A percentile compares a stretch with the other conserved stretches of the same genome.
phyloP scores from a whole-genome alignment of 2,888 invertebrate species.

The Mellilla xanthometata region DNA sequence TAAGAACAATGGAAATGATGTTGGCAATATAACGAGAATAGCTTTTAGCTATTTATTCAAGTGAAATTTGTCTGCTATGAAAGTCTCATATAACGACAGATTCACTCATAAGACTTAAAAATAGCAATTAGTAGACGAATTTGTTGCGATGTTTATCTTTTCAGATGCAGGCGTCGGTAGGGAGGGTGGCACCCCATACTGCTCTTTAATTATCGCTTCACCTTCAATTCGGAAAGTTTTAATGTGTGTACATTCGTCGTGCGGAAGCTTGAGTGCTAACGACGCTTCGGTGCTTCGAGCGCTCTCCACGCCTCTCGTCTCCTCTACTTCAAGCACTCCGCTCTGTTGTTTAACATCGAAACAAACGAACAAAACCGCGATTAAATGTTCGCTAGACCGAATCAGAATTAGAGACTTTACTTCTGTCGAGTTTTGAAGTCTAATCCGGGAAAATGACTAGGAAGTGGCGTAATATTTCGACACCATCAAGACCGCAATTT shows the following conservation, averaged over 20 bases:
- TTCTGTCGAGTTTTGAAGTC: constrained; percentile 24
- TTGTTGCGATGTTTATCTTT: constrained; percentile 37
- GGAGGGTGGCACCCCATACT: constrained; percentile 46
- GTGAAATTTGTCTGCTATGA: constrained; percentile 7
- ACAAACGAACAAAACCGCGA: constrained; percentile 62
- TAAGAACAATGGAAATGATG: constrained; percentile 53
- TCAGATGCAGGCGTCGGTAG: constrained; percentile 37
- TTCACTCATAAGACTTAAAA: constrained; percentile 4
- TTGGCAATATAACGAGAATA: constrained; percentile 52
- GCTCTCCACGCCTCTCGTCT: constrained; percentile 61
- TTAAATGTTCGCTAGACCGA: constrained; percentile 51
- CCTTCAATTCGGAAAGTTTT: constrained; percentile 72
- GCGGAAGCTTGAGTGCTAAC: constrained; percentile 56
- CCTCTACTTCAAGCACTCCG: constrained; percentile 58
- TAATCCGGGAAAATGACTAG: constrained; percentile 24
- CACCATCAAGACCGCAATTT: constrained; percentile 50
- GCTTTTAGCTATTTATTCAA: constrained; percentile 29
- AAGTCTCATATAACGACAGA: too few species aligned
- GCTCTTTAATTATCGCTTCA: constrained; percentile 65
- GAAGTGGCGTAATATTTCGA: constrained; percentile 43
- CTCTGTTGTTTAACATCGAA: constrained; percentile 70
- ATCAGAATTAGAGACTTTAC: constrained; percentile 35
- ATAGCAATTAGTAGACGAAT: constrained; percentile 13
- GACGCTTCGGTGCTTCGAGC: constrained; percentile 65
- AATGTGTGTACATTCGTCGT: constrained; percentile 74